Percentiles rank a stretch among this genome's conserved stretches.
These are phyloP conservation scores for Mormyrus lacerda DNA, from an alignment of 2,113 vertebrate genomes.

Conservation along the genomic window DNA sequence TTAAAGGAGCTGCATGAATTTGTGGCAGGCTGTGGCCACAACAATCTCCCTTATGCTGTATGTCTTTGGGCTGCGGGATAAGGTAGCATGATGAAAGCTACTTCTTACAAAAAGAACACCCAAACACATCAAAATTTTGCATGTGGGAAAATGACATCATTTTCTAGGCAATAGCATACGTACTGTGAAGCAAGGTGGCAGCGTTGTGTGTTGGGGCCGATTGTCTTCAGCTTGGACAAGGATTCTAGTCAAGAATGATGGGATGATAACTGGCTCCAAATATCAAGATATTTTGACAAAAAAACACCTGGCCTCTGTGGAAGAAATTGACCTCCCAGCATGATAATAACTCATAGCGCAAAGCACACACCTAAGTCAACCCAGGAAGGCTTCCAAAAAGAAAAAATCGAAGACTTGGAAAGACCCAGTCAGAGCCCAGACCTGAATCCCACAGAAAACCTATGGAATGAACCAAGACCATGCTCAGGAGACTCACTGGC, in stretches of 20 bases:
- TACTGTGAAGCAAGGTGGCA: not conserved
- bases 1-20: not conserved
- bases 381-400: not conserved
- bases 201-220: not conserved
- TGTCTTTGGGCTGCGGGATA: not conserved
- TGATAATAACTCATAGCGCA: not conserved
- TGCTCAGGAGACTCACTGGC: not conserved
- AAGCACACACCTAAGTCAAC: not conserved
- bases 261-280: not conserved
- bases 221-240: not conserved
- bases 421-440: not conserved
- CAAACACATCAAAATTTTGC: not conserved
- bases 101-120: not conserved
- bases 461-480: not conserved
- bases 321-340: not conserved
- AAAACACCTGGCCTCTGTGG: not conserved
- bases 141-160: not conserved
- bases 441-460: not conserved
- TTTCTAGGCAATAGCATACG: not conserved
- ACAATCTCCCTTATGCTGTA: not conserved
- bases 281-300: not conserved
- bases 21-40: not conserved
- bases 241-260: not conserved
- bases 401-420: not conserved
- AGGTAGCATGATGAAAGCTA: not conserved